These are phyloP conservation scores for Pandemis heparana DNA, from an alignment of 2,888 invertebrate genomes.

Conservation along the genomic window DNA sequence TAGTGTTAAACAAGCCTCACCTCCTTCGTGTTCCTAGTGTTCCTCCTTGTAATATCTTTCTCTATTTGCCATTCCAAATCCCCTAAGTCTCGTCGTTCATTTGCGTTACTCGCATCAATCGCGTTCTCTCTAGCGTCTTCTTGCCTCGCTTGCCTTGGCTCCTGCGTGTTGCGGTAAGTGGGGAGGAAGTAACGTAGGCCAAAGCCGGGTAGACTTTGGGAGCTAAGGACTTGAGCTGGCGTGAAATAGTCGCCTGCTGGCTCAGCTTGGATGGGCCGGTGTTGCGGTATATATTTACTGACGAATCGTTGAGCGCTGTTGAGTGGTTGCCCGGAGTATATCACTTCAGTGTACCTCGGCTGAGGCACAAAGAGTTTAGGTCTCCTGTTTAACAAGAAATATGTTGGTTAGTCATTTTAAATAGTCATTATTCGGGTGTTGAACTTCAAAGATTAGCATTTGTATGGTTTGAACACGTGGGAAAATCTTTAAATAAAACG, in stretches of 20 bases:
- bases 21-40: slow-evolving; percentile 64
- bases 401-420: slow-evolving; percentile 8
- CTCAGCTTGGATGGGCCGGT: slow-evolving; percentile 57
- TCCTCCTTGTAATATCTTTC: slow-evolving; percentile 69
- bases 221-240: slow-evolving; percentile 68
- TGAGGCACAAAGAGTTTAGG: slow-evolving; percentile 75
- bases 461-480: slow-evolving; percentile 21
- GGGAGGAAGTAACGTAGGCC: slow-evolving; percentile 78
- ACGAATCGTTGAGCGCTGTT: slow-evolving; percentile 77
- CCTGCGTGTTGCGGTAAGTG: slow-evolving; percentile 55
- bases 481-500: slow-evolving; percentile 26
- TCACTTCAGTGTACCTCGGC: slow-evolving; percentile 73
- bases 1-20: slow-evolving; percentile 52
- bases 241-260: slow-evolving; percentile 62
- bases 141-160: slow-evolving; percentile 58
- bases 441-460: slow-evolving; percentile 27
- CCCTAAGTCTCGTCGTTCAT: slow-evolving; percentile 58
- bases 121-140: slow-evolving; percentile 73
- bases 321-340: slow-evolving; percentile 59
- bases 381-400: slow-evolving; percentile 62
- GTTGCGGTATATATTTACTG: slow-evolving; percentile 70
- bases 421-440: slow-evolving; percentile 21
- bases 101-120: slow-evolving; percentile 67
- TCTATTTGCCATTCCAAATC: slow-evolving; percentile 77
- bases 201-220: slow-evolving; percentile 73